Evolutionary conservation across 2,113 vertebrate species (phyloP), one percentile per base, ranked within the genome.

Genomic region (Sinocyclocheilus anshuiensis): DNA sequence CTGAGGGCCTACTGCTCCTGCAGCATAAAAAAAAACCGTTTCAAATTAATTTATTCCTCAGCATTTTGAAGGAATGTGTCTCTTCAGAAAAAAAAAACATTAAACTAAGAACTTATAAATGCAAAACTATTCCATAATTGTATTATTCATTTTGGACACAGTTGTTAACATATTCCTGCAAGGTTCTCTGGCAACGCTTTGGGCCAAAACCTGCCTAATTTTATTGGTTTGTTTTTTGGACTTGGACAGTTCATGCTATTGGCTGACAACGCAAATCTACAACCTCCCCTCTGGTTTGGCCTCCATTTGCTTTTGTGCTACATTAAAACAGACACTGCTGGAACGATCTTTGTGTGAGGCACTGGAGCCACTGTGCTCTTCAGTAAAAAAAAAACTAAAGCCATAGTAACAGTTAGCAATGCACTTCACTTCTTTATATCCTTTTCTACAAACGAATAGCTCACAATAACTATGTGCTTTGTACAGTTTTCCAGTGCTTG

Each of bases 341-440:
- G 16, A 50, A 10, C 4, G 57, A 22, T 53, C 45, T 8, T n/a
- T 18, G 4, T 48, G 7, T 22, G 50, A 7, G 36, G 13, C 4
- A 77, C 18, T 26, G 42, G 45, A 86, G 7, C 18, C 48, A 77
- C 24, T 6, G 7, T 26, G 48, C 36, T 79, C 79, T 85, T 85
- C 20, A 4, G 13, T 42, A 16, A n/a, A 33, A 69, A 39, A 39
- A 39, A 33, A 84, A 13, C 59, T 55, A 78, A 33, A 74, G 53
- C 87, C 84, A 72, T 79, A 26, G 87, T 48, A 86, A 88, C 87
- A 39, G 55, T 39, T 45, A 59, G 69, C 71, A 53, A 48, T 76
- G 77, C 57, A 59, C 71, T 57, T 84, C 55, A 75, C 24, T 45
- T 26, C 45, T 75, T 13, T 29, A 39, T 48, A n/a, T 20, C 18